Conservation (phyloP, 2,797 vertebrate genomes). For the Artibeus lituratus region DNA sequence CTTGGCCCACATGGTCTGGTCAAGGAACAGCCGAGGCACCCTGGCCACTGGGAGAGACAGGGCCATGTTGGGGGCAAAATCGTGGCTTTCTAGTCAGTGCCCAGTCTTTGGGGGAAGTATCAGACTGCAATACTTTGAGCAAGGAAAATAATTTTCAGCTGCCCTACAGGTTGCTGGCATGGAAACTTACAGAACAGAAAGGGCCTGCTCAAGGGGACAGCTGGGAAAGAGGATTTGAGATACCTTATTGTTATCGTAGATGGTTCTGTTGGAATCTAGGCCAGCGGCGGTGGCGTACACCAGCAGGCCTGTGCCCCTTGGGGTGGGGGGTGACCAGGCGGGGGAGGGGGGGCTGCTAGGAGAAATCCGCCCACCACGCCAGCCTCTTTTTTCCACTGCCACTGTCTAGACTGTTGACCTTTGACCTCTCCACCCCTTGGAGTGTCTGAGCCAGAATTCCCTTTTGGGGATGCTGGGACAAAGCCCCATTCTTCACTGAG, state of each 20-base stretch:
- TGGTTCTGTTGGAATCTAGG: background rate
- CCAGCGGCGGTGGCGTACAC: background rate
- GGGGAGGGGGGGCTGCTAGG: background rate
- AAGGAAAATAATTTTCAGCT: background rate
- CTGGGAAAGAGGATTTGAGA: background rate
- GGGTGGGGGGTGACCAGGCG: too few species aligned
- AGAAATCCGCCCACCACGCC: background rate
- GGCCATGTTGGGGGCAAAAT: background rate
- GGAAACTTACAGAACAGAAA: background rate
- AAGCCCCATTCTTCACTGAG: background rate
- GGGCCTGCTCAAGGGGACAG: background rate
- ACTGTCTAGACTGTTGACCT: constrained; percentile 54
- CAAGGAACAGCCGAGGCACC: background rate
- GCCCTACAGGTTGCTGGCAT: background rate
- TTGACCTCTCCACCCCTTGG: constrained; percentile 21
- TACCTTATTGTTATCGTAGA: background rate
- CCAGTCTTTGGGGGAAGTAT: background rate
- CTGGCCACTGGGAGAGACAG: background rate
- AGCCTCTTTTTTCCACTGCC: background rate
- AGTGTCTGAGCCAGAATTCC: constrained; percentile 29
- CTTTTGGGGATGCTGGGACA: background rate
- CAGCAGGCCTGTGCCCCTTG: rapidly evolving
- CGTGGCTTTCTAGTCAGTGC: background rate
- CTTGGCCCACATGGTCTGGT: background rate
- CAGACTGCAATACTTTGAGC: background rate